Evolutionary conservation across 1,140 invertebrate species (phyloP).

Genomic region (Sogatella furcifera): DNA sequence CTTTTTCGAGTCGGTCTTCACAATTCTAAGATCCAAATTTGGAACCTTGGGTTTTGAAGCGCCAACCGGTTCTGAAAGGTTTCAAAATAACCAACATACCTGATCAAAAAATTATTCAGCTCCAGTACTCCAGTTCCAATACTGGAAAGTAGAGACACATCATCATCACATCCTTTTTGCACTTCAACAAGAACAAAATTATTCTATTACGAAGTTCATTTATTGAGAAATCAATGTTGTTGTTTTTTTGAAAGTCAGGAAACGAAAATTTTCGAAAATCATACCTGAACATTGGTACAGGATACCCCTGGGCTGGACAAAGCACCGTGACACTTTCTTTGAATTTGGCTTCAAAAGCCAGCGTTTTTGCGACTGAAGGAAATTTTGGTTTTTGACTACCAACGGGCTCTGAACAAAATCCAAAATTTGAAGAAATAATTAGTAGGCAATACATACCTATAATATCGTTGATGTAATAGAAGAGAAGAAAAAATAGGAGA

Average conservation of each 20-base stretch:
- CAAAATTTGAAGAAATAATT: background rate
- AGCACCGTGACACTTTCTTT: constrained; percentile 43
- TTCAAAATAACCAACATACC: background rate
- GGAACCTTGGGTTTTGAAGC: constrained; percentile 35
- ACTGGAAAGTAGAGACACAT: constrained; percentile 19
- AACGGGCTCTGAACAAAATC: constrained; percentile 50
- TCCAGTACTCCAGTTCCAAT: too few relatives aligned
- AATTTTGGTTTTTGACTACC: constrained; percentile 64
- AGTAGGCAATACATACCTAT: too few relatives aligned
- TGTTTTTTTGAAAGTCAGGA: too few relatives aligned
- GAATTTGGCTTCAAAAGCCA: constrained; percentile 30
- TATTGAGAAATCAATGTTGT: too few relatives aligned
- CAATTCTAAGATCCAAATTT: constrained; percentile 33
- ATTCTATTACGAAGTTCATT: too few relatives aligned
- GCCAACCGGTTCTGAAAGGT: constrained; percentile 41
- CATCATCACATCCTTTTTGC: constrained; percentile 19
- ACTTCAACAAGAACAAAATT: too few relatives aligned
- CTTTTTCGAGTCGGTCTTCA: constrained; percentile 23
- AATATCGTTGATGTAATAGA: too few relatives aligned
- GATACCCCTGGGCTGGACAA: constrained; percentile 47
- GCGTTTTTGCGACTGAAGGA: constrained; percentile 35
- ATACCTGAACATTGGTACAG: constrained; percentile 44
- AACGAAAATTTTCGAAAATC: background rate
- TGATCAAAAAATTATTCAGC: constrained; percentile 49
- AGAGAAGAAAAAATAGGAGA: too few relatives aligned